These are phyloP conservation scores for Brachynemurus nebulosus DNA, from an alignment of 2,888 invertebrate genomes.

Conservation along the genomic window DNA sequence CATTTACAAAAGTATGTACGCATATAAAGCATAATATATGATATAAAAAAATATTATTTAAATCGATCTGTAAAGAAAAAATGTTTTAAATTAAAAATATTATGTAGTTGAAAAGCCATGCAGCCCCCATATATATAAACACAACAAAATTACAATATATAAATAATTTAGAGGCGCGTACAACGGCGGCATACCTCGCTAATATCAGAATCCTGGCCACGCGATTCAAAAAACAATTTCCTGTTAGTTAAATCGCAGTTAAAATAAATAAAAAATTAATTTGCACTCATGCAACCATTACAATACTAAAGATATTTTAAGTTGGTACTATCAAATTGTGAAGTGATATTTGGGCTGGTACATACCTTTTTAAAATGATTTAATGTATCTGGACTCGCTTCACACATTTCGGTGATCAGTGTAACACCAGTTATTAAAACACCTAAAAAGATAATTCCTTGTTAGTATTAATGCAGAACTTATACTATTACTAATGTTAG, in stretches of 20 bases:
- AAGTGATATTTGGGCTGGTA: no score
- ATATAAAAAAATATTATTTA: no score
- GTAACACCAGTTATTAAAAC: constrained; percentile 96
- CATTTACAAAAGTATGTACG: no score
- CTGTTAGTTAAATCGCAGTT: background rate
- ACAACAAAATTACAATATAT: background rate
- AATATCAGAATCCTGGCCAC: constrained; percentile 3
- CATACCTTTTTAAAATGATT: constrained; percentile 97
- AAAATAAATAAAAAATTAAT: background rate
- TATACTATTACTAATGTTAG: no score
- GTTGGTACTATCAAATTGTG: no score
- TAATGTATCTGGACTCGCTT: constrained; percentile 91
- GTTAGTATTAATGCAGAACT: no score
- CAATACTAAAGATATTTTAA: constrained; percentile 22
- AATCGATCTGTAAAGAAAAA: no score
- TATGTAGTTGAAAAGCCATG: no score
- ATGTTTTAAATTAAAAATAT: no score
- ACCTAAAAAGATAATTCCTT: constrained; percentile 37
- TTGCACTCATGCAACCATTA: background rate
- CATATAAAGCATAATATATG: no score
- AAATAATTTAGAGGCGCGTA: background rate
- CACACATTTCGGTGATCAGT: constrained; percentile 99
- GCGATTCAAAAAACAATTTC: background rate
- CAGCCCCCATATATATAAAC: constrained; percentile 1
- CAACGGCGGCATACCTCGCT: constrained; percentile 4